Evolutionary conservation across 2,113 vertebrate genomes (phyloP), one percentile per base, ranked within the genome.

Genomic region (Neomonachus schauinslandi): DNA sequence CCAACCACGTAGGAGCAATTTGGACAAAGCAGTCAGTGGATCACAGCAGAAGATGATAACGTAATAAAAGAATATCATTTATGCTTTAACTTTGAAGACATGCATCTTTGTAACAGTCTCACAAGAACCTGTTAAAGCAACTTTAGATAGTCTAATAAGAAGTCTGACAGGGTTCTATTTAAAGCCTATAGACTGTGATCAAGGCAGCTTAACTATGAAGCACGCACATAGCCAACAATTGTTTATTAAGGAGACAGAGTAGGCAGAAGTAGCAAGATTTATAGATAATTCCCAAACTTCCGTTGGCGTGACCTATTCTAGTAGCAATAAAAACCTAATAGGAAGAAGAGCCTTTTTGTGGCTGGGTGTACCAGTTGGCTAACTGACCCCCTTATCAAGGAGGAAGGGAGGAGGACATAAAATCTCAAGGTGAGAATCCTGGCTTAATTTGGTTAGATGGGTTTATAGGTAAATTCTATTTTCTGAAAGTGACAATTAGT

Each of bases 71-170:
- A 95, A 42, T 36, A n/a, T 26, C 5, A 57, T 31, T 71, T 84
- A 53, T 72, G 39, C 67, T 95, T 92, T 81, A 33, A 94, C 7
- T 90, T 94, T 82, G 33, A 93, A 79, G 39, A 83, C 21, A 33
- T 46, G n/a, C 89, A 59, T 94, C 59, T 97, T 85, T 80, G 4
- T 46, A 82, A 86, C 24, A 83, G 36, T 83, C 63, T 97, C 42
- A 67, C 26, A 79, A 63, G 63, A 19, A 63, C 7, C n/a, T 46
- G 39, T 67, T 59, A 92, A 90, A 71, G 71, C 57, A 92, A 39
- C n/a, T 89, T 85, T 72, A 65, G 85, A 65, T 4, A 49, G n/a
- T 61, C 26, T 71, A 39, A 26, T 61, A 42, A 51, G 55, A 96
- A 89, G 39, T 88, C 26, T 61, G 21, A 92, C 79, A 77, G 33